Evolutionary conservation across 30 jellyfish, hydroid and myxozoan species (phyloP), one percentile per base, ranked within the genome.

Genomic region (Aurelia sp.): DNA sequence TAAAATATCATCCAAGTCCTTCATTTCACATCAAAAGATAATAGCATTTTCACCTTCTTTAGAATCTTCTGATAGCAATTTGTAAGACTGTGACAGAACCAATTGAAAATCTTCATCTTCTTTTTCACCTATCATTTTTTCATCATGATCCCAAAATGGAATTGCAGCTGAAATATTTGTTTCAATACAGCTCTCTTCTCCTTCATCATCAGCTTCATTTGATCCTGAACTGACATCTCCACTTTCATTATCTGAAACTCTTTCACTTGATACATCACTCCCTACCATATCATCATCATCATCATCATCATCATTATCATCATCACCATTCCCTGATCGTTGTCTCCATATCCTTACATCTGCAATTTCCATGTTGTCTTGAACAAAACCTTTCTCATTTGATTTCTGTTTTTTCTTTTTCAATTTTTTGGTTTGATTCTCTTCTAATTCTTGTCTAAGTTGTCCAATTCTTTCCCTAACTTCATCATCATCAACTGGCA

Each of bases 121-220:
- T 13, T 71, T 71, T 15, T 79, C 92, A 22, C 51, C 87, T 1
- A 11, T 41, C 92, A 79, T 86, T 48, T 80, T 81, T 37, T 80
- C 95, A 55, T 93, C 94, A 27, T 93, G 55, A 44, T 44, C 96
- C 98, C 98, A 93, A 86, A 86, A 93, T 58, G 98, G 96, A 16
- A 93, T 84, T 4, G 82, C 92, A 11, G 88, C 50, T 13, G 86
- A 60, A 11, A 92, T 71, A 27, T 66, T 59, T 35, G 86, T 61
- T 77, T 93, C 98, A 74, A 82, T 53, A 62, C 97, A 88, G 47
- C 97, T 93, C 71, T 93, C 98, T 66, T 89, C 98, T 40, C 96
- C 98, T 73, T 93, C 98, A 55, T 93, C 98, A 78, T 93, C 98
- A 58, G 98, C 98, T 35, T 93, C 98, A 66, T 82, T 82, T 22